Evolutionary conservation across 2,888 invertebrate species (phyloP), one percentile per base, ranked within the genome.

Genomic region (Linnaemya vulpina): DNA sequence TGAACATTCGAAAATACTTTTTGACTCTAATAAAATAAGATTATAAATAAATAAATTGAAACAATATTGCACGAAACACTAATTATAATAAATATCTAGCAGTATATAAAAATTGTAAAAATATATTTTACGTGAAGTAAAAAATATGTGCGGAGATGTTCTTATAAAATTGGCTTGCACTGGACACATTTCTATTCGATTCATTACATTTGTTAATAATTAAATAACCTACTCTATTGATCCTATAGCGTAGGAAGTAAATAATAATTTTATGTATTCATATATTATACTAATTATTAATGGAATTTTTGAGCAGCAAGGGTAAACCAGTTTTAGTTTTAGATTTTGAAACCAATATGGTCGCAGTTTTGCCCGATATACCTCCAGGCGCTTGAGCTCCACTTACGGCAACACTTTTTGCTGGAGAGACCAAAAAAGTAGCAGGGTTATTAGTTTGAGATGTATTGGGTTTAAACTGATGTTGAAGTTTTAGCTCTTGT

Each of bases 261-360:
- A 35, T 30, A 67, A 51, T 49, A 25, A 53, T 51, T 22, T 3
- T 40, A 8, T 38, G 13, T 38, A 63, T 80, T 79, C 46, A 70
- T 73, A 70, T 62, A 62, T 67, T 71, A 80, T 77, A 22, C 83
- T 91, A 92, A 89, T 91, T 90, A 82, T 92, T 92, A 88, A 92
- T 92, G 78, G 92, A 92, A 87, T 92, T 92, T 87, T 92, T 92
- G 86, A 92, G 90, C 88, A 92, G 89, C 88, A 92, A 89, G 81
- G 92, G 92, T 89, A 92, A 90, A 89, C 92, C 92, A 77, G 92
- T 92, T 92, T 92, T 92, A 86, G 92, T 92, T 92, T 92, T 92
- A 87, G 92, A 92, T 90, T 92, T 92, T 38, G 92, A 92, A 86
- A 92, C 92, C 87, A 92, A 91, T 89, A 92, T 92, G 73, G 92